Conservation (phyloP, 2,888 invertebrate species). For the Drosophila macrospina region DNA sequence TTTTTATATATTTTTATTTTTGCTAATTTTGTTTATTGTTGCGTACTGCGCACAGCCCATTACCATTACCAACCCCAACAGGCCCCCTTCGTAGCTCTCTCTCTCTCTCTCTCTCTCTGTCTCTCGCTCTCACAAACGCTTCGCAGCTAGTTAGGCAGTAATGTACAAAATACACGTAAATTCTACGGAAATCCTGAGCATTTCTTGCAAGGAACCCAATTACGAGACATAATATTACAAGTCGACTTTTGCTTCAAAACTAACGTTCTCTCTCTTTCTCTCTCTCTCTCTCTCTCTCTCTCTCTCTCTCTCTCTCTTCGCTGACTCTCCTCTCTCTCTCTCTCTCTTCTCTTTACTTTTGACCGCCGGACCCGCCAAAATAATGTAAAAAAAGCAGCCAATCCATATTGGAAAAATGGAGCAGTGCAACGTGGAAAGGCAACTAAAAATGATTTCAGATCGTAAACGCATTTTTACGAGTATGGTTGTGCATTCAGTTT, state of each 20-base stretch:
- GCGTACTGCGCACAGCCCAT: slow-evolving; percentile 26
- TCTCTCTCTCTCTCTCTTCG: slow-evolving; percentile 20
- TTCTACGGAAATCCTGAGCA: slow-evolving; percentile 70
- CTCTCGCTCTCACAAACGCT: no score
- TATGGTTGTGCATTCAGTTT: slow-evolving; percentile 60
- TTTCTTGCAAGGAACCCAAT: slow-evolving; percentile 58
- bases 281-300: background rate
- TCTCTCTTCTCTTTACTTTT: slow-evolving; percentile 19
- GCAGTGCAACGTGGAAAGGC: slow-evolving; percentile 49
- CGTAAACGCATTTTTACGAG: slow-evolving; percentile 67
- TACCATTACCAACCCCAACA: slow-evolving; percentile 20
- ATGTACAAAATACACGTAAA: slow-evolving; percentile 65
- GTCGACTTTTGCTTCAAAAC: slow-evolving; percentile 37
- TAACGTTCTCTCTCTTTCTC: slow-evolving; percentile 9
- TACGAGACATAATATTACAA: slow-evolving; percentile 54
- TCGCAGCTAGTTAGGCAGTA: slow-evolving; percentile 58
- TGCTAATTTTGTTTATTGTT: slow-evolving; percentile 55
- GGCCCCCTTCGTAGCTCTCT: background rate
- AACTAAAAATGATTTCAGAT: slow-evolving; percentile 50
- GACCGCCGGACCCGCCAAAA: slow-evolving; percentile 51
- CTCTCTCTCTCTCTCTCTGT: no score
- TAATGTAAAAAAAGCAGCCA: slow-evolving; percentile 3
- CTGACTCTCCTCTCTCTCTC: slow-evolving; percentile 6
- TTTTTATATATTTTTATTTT: slow-evolving; percentile 24
- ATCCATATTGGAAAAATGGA: slow-evolving; percentile 23